Evolutionary conservation across 2,888 invertebrate genomes (phyloP).

Genomic region (Apocheima hispidaria): DNA sequence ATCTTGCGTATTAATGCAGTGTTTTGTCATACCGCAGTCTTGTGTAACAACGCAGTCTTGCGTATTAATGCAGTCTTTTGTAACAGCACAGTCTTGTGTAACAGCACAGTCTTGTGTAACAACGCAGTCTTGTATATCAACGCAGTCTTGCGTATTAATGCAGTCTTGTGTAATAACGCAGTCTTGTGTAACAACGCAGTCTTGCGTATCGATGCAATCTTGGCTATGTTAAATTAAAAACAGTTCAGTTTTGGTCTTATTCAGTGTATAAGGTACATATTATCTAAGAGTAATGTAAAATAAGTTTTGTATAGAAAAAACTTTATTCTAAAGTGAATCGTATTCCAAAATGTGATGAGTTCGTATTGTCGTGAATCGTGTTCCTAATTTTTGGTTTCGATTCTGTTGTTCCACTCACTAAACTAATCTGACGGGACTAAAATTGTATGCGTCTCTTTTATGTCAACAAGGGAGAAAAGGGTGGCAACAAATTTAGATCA

Average conservation of each 20-base stretch:
- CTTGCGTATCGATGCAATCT: background rate
- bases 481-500: too few relatives aligned
- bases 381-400: too few relatives aligned
- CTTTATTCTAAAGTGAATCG: background rate
- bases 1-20: too few relatives aligned
- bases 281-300: background rate
- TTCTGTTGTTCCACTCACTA: too few relatives aligned
- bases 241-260: background rate
- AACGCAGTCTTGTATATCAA: background rate
- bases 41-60: background rate
- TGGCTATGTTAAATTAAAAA: background rate
- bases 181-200: background rate
- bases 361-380: background rate
- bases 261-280: background rate
- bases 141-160: background rate
- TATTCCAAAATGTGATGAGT: background rate
- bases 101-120: background rate
- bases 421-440: too few relatives aligned
- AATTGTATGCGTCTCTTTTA: too few relatives aligned
- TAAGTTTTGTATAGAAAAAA: background rate
- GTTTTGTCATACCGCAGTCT: too few relatives aligned
- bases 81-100: background rate
- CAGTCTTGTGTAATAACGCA: background rate
- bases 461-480: too few relatives aligned
- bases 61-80: background rate